phyloP scores from a whole-genome alignment of 1,140 invertebrate species.

The Sycophila sp. region DNA sequence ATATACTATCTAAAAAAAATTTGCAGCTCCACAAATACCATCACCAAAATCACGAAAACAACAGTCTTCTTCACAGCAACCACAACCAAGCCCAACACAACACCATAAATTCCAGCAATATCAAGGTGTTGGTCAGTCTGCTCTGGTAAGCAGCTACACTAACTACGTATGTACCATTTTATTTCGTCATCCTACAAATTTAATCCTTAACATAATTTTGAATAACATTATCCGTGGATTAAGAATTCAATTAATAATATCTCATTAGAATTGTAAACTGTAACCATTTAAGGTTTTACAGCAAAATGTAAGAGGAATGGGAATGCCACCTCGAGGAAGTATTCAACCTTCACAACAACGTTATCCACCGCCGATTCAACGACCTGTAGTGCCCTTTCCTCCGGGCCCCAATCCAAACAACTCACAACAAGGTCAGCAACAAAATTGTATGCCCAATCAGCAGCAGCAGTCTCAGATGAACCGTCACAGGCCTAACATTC shows the following conservation, averaged over 20 bases:
- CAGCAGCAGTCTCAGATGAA: slow-evolving; percentile 61
- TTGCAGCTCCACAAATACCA: slow-evolving; percentile 65
- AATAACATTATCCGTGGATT: neutral
- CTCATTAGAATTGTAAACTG: neutral
- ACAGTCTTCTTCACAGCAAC: slow-evolving; percentile 63
- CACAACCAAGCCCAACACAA: slow-evolving; percentile 69
- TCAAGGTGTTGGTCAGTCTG: slow-evolving; percentile 65
- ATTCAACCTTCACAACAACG: slow-evolving; percentile 63
- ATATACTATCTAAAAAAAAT: slow-evolving; percentile 1
- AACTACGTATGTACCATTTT: slow-evolving; percentile 62
- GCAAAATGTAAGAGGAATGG: slow-evolving; percentile 65
- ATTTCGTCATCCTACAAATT: slow-evolving; percentile 36
- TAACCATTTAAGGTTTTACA: slow-evolving; percentile 63
- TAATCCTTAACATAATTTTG: neutral
- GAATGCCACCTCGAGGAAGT: slow-evolving; percentile 61
- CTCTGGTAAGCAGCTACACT: slow-evolving; percentile 67
- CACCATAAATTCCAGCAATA: slow-evolving; percentile 70
- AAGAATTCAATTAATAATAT: neutral
- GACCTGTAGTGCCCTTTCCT: slow-evolving; percentile 62
- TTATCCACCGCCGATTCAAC: slow-evolving; percentile 66
- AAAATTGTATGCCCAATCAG: slow-evolving; percentile 53
- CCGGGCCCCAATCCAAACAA: slow-evolving; percentile 64
- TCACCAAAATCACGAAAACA: slow-evolving; percentile 69
- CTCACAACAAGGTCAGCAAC: slow-evolving; percentile 60
- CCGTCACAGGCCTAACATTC: slow-evolving; percentile 64